Percentiles rank a stretch among this genome's conserved stretches.
Conservation (phyloP, 2,797 vertebrate genomes). For the Botia almorhae region DNA sequence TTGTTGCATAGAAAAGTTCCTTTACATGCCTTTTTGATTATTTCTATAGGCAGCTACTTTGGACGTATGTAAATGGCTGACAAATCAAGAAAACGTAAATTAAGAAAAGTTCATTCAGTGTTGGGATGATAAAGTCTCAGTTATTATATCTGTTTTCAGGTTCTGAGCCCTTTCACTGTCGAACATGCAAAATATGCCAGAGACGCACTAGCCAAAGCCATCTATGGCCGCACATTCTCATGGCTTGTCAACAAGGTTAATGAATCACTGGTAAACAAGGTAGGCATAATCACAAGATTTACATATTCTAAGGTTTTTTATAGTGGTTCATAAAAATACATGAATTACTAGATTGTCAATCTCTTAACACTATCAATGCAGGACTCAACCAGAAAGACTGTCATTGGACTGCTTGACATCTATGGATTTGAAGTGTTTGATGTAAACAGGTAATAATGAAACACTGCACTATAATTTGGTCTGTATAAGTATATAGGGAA, state of each 20-base stretch:
- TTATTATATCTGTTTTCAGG: constrained; percentile 68
- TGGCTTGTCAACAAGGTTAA: constrained; percentile 96
- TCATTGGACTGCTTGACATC: constrained; percentile 94
- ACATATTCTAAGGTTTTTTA: neutral
- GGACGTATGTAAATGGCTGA: neutral
- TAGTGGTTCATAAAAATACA: neutral
- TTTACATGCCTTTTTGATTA: no score
- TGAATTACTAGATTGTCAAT: neutral
- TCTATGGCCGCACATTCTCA: constrained; percentile 91
- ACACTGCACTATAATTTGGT: neutral
- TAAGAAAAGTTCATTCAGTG: no score
- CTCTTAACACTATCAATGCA: constrained; percentile 58
- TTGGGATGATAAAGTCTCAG: neutral
- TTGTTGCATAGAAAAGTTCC: no score
- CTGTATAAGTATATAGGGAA: neutral
- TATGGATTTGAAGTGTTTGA: constrained; percentile 96
- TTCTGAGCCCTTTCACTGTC: constrained; percentile 86
- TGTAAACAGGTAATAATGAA: constrained; percentile 86
- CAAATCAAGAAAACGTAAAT: no score
- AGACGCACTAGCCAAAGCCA: constrained; percentile 90
- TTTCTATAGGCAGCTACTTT: neutral
- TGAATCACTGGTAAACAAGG: constrained; percentile 88
- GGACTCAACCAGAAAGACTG: constrained; percentile 84
- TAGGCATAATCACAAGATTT: constrained; percentile 49
- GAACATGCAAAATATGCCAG: constrained; percentile 89